phyloP scores from a whole-genome alignment of 2,888 invertebrate genomes.

The Callimorpha dominula region DNA sequence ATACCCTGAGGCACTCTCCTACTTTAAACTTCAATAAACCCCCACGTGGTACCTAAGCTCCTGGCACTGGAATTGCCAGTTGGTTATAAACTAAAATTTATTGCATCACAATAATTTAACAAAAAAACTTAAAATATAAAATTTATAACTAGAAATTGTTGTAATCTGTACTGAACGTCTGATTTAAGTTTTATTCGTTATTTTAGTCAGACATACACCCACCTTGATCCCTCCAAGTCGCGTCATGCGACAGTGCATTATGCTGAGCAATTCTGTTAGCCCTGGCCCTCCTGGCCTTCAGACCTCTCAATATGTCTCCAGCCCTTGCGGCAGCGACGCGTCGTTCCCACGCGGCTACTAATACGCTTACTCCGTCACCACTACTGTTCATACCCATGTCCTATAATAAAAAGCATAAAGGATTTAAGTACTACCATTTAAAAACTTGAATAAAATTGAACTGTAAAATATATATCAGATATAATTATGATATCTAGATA shows the following conservation, averaged over 20 bases:
- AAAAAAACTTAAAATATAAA: not conserved
- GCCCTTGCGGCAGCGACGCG: constrained; percentile 89
- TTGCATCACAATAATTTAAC: not conserved
- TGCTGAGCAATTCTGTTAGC: constrained; percentile 87
- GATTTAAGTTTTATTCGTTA: not conserved
- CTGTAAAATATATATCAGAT: no score
- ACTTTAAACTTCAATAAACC: not conserved
- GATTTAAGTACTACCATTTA: not conserved
- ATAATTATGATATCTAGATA: no score
- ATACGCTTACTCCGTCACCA: constrained; percentile 85
- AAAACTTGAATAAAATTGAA: not conserved
- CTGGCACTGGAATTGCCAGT: not conserved
- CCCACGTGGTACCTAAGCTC: no score
- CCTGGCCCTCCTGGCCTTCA: constrained; percentile 85
- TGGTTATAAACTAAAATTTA: not conserved
- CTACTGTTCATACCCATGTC: constrained; percentile 67
- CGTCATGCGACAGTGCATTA: constrained; percentile 75
- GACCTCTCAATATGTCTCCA: constrained; percentile 88
- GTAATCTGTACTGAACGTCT: not conserved
- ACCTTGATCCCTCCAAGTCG: constrained; percentile 90
- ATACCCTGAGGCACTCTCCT: not conserved
- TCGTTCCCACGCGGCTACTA: constrained; percentile 90
- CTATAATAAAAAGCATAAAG: constrained; percentile 45
- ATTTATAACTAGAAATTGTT: not conserved
- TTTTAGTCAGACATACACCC: constrained; percentile 5